Evolutionary conservation across 2,797 vertebrate genomes (phyloP), one percentile per base, ranked within the genome.

Genomic region (Bufotes viridis): DNA sequence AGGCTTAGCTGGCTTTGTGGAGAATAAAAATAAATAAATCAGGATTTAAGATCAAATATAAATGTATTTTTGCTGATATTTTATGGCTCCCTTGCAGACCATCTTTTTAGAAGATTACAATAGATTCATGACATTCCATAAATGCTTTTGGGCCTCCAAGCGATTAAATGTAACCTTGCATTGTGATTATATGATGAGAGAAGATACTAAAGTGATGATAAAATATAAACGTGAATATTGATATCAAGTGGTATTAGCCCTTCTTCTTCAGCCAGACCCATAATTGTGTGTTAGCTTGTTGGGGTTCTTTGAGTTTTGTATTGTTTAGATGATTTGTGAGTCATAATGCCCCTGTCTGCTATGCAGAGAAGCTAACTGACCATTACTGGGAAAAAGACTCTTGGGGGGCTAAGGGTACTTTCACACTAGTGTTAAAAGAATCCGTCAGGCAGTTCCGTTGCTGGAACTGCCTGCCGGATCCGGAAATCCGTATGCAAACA

Each of bases 41-140:
- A 78, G 70, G 58, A 89, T 91, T 88, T 90, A 84, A 91, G 76
- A 26, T 90, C 81, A 82, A 80, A 85, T 81, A 88, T 81, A 84
- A 84, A 88, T 80, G n/a, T 88, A 88, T 84, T 85, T 80, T 84
- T 60, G 75, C n/a, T 72, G 34, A 83, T 67, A 70, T 61, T 78
- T 65, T 78, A 42, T 22, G 88, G 42, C 69, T 90, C 90, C 85
- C 74, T 90, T 84, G 84, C 29, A 82, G 83, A 63, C 57, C 42
- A 76, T 82, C 42, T 76, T 87, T 87, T 90, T 90, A 63, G 8
- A 3, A 82, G 82, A 80, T 75, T 87, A 20, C 22, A 8, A 76
- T n/a, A 92, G 84, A 87, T 82, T 72, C 87, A 85, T 87, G 88
- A 51, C 85, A 91, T 89, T 90, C 78, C 82, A 81, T 84, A 88